phyloP scores from a whole-genome alignment of 2,888 invertebrate species.

The Cynaeus angustus region DNA sequence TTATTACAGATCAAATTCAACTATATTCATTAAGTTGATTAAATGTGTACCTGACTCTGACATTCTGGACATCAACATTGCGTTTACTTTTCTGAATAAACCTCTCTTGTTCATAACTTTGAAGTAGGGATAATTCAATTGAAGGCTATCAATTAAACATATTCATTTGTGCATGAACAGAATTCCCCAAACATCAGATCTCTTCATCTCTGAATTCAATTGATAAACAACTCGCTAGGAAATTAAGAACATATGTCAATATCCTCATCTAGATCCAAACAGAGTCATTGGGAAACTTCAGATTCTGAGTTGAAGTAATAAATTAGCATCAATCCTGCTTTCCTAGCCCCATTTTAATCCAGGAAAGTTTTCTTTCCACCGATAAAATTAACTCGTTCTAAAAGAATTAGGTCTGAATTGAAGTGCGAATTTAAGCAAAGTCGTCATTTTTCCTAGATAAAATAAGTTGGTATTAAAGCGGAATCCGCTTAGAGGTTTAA shows the following conservation, averaged over 20 bases:
- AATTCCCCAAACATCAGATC: constrained; percentile 8
- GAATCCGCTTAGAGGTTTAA: constrained; percentile 32
- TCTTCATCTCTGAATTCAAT: neutral
- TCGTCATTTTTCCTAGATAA: constrained; percentile 10
- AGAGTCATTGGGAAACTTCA: constrained; percentile 10
- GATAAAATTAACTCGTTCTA: neutral
- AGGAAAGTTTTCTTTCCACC: neutral
- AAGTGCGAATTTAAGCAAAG: constrained; percentile 32
- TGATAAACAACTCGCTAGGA: constrained; percentile 8
- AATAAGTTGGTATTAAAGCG: constrained; percentile 28
- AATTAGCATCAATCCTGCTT: constrained; percentile 47
- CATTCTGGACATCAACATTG: neutral
- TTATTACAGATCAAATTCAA: neutral
- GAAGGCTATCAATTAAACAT: constrained; percentile 34
- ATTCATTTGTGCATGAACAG: constrained; percentile 23
- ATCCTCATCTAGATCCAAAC: constrained; percentile 17
- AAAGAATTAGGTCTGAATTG: constrained; percentile 48
- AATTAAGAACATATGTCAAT: constrained; percentile 18
- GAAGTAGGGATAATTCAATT: constrained; percentile 7
- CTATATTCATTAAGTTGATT: constrained; percentile 11
- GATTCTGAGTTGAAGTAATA: constrained; percentile 6
- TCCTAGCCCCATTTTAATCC: constrained; percentile 50
- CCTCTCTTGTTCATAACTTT: constrained; percentile 20
- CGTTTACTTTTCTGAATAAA: constrained; percentile 10
- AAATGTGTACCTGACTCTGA: neutral